Evolutionary conservation across 53 echinoderm and acorn worm genomes (phyloP).

Genomic region (Arbacia lixula): DNA sequence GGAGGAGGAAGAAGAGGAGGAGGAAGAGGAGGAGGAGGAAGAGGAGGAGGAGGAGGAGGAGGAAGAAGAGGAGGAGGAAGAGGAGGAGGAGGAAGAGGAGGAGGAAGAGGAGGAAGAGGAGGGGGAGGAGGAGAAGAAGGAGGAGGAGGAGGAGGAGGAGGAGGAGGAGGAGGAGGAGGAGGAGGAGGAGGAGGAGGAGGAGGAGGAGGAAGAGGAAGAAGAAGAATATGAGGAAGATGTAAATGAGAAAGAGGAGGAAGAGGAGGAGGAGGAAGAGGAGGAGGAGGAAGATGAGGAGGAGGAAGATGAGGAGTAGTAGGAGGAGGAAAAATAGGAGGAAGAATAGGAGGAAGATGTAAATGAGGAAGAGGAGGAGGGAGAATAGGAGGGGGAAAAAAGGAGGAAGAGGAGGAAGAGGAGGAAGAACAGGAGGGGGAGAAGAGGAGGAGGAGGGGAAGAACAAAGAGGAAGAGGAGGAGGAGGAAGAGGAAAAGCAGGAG

Average conservation of each 20-base stretch:
- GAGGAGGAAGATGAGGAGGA: constrained; percentile 17
- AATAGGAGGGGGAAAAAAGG: no score
- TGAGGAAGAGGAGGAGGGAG: no score
- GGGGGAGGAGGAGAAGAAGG: background rate
- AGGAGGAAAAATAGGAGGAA: no score
- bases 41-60: background rate
- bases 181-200: constrained; percentile 10
- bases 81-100: background rate
- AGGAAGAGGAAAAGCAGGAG: no score
- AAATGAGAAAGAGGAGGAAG: constrained; percentile 12
- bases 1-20: background rate
- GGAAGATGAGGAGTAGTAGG: no score
- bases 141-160: background rate
- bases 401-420: no score
- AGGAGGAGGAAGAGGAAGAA: background rate
- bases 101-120: background rate
- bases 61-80: background rate
- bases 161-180: constrained; percentile 9
- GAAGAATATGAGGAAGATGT: no score
- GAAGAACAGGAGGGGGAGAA: no score
- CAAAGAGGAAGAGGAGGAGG: no score
- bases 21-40: background rate
- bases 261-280: constrained; percentile 14
- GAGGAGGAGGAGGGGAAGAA: no score
- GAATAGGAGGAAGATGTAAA: no score